A percentile compares a stretch with the other conserved stretches of the same genome.
phyloP scores from a whole-genome alignment of 1,140 invertebrate genomes.

The Drosophila santomea region DNA sequence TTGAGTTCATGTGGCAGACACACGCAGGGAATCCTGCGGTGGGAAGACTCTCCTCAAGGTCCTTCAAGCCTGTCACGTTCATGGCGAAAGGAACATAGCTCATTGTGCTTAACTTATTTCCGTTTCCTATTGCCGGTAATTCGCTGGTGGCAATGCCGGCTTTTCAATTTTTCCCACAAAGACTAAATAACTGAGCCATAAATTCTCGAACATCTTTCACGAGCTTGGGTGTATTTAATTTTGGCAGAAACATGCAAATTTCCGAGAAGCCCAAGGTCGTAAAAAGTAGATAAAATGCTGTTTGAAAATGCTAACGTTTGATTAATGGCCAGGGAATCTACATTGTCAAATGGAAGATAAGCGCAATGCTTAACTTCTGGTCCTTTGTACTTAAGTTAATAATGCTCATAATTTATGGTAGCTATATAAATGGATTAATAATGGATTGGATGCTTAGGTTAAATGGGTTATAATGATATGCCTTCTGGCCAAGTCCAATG shows the following conservation, averaged over 20 bases:
- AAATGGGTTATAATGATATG: too few species aligned
- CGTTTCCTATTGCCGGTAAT: conserved; percentile 52
- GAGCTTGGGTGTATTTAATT: conserved; percentile 38
- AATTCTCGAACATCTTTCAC: conserved; percentile 40
- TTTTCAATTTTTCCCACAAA: conserved; percentile 39
- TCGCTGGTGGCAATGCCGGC: conserved; percentile 28
- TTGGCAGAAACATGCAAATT: conserved; percentile 55
- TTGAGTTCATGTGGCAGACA: conserved; percentile 52
- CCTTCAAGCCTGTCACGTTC: conserved; percentile 56
- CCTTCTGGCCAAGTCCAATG: too few species aligned
- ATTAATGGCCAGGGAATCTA: conserved; percentile 22
- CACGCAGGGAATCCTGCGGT: conserved; percentile 8
- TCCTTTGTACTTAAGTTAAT: background rate
- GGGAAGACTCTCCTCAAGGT: background rate
- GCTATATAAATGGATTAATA: background rate
- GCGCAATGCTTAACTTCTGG: conserved; percentile 1
- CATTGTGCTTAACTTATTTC: conserved; percentile 59
- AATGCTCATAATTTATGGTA: conserved; percentile 3
- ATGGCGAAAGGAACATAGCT: conserved; percentile 44
- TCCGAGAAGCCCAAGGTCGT: conserved; percentile 22
- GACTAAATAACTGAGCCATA: conserved; percentile 37
- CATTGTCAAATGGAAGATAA: conserved; percentile 20
- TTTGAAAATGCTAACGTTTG: background rate
- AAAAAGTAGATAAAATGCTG: conserved; percentile 16
- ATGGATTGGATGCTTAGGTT: too few species aligned